phyloP scores from a whole-genome alignment of 2,113 vertebrate species.

The Oreochromis aureus region DNA sequence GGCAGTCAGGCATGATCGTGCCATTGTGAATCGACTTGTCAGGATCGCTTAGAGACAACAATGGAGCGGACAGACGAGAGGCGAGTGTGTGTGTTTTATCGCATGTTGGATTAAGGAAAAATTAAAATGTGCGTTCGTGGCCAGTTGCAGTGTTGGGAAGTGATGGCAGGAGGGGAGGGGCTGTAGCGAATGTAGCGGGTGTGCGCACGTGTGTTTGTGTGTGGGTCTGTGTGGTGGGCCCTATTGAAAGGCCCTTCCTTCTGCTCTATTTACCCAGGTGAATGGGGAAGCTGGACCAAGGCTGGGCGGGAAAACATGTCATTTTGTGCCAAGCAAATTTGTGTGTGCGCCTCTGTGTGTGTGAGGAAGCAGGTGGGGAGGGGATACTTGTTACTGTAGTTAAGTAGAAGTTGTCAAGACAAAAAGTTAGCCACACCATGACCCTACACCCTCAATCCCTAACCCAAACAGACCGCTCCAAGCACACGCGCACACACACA shows the following conservation, averaged over 20 bases:
- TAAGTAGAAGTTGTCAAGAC: slow-evolving; percentile 31
- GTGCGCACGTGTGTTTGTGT: slow-evolving; percentile 4
- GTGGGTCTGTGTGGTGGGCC: slow-evolving; percentile 40
- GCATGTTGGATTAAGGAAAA: not conserved
- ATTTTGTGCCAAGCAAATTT: slow-evolving; percentile 20
- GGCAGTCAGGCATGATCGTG: slow-evolving; percentile 55
- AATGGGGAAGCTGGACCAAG: slow-evolving; percentile 67
- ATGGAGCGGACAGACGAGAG: slow-evolving; percentile 8
- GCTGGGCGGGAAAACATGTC: slow-evolving; percentile 62
- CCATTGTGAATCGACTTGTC: slow-evolving; percentile 65
- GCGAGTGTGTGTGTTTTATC: slow-evolving; percentile 1
- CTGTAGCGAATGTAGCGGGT: not conserved
- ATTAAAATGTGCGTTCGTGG: slow-evolving; percentile 16
- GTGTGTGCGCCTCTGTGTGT: not conserved
- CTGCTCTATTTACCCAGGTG: slow-evolving; percentile 80
- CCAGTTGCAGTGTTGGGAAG: slow-evolving; percentile 5
- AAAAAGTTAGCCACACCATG: slow-evolving; percentile 1
- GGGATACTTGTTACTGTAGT: slow-evolving; percentile 28
- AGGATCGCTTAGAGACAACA: slow-evolving; percentile 64
- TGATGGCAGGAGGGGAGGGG: not conserved
- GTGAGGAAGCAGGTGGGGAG: not conserved
- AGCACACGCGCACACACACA: not conserved
- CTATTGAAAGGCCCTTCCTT: slow-evolving; percentile 71
- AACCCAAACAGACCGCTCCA: not conserved
- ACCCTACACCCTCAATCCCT: not conserved